A percentile compares a stretch with the other conserved stretches of the same genome.
Conservation (phyloP, 2,888 invertebrate species). For the Panopea generosa region DNA sequence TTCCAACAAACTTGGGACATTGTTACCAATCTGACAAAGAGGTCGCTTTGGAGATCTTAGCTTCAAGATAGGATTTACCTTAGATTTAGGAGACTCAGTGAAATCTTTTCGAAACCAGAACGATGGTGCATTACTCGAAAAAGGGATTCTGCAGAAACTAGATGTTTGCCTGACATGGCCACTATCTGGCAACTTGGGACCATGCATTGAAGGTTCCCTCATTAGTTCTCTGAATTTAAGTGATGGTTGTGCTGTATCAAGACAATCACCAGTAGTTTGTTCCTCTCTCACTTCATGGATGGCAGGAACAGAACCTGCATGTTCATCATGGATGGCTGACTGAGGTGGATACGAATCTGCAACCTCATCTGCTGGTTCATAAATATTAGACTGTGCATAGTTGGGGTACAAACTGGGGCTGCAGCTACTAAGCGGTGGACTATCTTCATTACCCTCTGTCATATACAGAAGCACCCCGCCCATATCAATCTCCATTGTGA, state of each 20-base stretch:
- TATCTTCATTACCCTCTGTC: conserved; percentile 23
- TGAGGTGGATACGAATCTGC: conserved; percentile 17
- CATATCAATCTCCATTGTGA: background rate
- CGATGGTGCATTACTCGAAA: conserved; percentile 33
- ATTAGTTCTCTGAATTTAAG: background rate
- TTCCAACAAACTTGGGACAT: conserved; percentile 28
- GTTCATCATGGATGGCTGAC: too few relatives aligned
- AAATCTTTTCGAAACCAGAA: conserved; percentile 61
- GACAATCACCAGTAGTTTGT: too few relatives aligned
- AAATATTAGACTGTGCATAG: background rate
- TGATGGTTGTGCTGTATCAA: too few relatives aligned
- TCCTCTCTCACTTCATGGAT: too few relatives aligned
- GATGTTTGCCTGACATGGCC: conserved; percentile 31
- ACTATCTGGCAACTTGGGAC: conserved; percentile 18
- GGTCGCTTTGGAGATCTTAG: conserved; percentile 53
- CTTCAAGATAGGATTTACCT: background rate
- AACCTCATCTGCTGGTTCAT: background rate
- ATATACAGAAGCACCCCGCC: conserved; percentile 30
- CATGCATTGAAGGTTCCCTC: background rate
- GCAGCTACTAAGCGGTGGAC: conserved; percentile 23
- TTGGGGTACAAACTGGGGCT: conserved; percentile 24
- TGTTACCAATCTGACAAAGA: conserved; percentile 31
- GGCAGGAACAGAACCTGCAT: too few relatives aligned
- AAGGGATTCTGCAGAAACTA: conserved; percentile 58
- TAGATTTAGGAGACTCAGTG: conserved; percentile 41